Evolutionary conservation across 92 coral and sea anemone genomes (phyloP).

Genomic region (Ricordea florida): DNA sequence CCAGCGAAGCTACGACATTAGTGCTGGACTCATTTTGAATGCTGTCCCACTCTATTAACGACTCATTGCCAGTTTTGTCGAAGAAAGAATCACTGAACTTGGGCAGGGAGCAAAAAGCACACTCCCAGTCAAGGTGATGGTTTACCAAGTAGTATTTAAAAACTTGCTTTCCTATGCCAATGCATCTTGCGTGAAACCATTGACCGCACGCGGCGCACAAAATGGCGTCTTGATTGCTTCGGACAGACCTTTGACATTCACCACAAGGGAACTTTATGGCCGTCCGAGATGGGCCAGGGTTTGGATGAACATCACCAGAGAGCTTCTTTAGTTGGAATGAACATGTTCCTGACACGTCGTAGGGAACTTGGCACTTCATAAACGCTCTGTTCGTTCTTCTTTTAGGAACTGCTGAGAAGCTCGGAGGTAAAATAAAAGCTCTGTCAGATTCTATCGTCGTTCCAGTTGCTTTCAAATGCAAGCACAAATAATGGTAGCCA

Average conservation of each 20-base stretch:
- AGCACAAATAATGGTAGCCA: neutral
- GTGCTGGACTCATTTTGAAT: too few species aligned
- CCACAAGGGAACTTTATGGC: neutral
- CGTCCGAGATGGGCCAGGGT: constrained; percentile 17
- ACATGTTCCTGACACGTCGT: neutral
- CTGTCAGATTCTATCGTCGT: neutral
- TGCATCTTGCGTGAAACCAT: constrained; percentile 18
- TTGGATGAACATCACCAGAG: constrained; percentile 38
- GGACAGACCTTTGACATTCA: neutral
- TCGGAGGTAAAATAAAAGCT: neutral
- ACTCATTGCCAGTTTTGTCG: too few species aligned
- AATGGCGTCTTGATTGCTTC: neutral
- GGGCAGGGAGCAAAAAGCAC: neutral
- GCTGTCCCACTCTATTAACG: too few species aligned
- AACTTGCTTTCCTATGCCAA: neutral
- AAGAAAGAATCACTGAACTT: constrained; percentile 1
- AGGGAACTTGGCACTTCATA: neutral
- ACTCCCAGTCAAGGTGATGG: neutral
- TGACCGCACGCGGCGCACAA: neutral
- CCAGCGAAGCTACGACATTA: too few species aligned
- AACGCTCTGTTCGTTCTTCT: neutral
- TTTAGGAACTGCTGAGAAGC: too few species aligned
- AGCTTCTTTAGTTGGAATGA: constrained; percentile 3
- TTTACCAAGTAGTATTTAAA: constrained; percentile 1
- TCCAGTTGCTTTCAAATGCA: neutral